These are phyloP conservation scores for Nebria brevicollis DNA, from an alignment of 2,888 invertebrate species.

Conservation along the genomic window DNA sequence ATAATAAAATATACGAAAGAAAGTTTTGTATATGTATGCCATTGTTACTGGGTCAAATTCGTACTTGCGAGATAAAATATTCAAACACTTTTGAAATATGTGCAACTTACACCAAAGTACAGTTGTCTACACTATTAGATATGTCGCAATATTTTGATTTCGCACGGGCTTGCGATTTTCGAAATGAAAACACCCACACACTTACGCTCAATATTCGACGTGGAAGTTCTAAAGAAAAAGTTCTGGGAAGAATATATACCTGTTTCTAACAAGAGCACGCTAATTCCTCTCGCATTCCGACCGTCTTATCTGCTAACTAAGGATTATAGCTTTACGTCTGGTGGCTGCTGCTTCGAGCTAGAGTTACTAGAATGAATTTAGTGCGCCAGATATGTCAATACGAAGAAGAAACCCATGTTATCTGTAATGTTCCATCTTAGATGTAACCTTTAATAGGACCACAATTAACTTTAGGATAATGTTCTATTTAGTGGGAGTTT, in stretches of 20 bases:
- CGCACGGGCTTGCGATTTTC: no score
- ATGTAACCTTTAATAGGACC: constrained; percentile 21
- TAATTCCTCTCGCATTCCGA: constrained; percentile 27
- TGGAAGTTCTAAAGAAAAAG: constrained; percentile 23
- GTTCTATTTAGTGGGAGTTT: background rate
- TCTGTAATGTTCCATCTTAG: constrained; percentile 37
- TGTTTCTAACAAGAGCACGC: constrained; percentile 15
- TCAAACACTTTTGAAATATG: no score
- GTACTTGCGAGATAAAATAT: no score
- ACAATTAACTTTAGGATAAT: constrained; percentile 38
- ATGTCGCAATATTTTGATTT: no score
- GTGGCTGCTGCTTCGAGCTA: constrained; percentile 27
- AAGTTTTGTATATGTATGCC: no score
- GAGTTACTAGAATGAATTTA: constrained; percentile 37
- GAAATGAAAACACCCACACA: no score
- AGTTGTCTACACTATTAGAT: no score
- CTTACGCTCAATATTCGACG: constrained; percentile 18
- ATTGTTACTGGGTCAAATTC: no score
- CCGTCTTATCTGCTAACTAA: constrained; percentile 39
- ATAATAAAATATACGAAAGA: no score
- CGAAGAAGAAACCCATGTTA: constrained; percentile 29
- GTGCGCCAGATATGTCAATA: constrained; percentile 43
- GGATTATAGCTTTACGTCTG: constrained; percentile 28
- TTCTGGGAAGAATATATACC: constrained; percentile 29
- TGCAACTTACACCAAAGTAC: no score